Base-by-base conservation (phyloP, 2,113 vertebrate species). In the Dipodomys spectabilis region DNA sequence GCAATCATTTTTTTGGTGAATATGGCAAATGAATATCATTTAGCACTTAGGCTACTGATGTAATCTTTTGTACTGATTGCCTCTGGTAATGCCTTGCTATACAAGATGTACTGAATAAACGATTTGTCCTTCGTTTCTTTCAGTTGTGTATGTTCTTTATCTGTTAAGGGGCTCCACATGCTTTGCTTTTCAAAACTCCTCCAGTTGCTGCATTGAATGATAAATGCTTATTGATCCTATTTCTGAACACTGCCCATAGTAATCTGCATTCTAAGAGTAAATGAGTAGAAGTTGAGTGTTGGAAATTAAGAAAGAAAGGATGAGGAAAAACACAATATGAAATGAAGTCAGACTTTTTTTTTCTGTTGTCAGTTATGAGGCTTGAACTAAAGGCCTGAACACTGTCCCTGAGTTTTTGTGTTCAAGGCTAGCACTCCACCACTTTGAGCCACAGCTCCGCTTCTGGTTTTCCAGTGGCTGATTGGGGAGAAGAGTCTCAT, bases 101-200 rank as follows among this genome's bases (percentile, higher is more conserved):
- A 77, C 6, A 95, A 83, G 96, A 93, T 69, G 18, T 87, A 71
- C 92, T 95, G 85, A 97, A 92, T 23, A 93, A 97, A 86, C 0
- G 28, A 28, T 72, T 8, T 94, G 78, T 79, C 80, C 82, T 98
- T 97, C 13, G 1, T 28, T 90, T 93, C 44, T 91, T 94, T 96
- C 92, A 93, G 81, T 92, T 93, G 84, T 97, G 82, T 97, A 23
- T 67, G 57, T 92, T 82, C 77, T 85, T 94, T 90, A 75, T 91
- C 60, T 77, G 25, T 77, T 84, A 95, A 79, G 86, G 60, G 27
- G 13, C 93, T 95, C 44, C 78, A 79, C 30, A 65, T 32, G 49
- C 60, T 92, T 94, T 93, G 82, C n/a, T 97, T 97, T 97, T 94
- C 91, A 67, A 86, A 91, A 96, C 9, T 91, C 45, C 92, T 96